These are phyloP conservation scores for Patiria pectinifera DNA, from an alignment of 53 echinoderm and acorn worm species.

Conservation along the genomic window DNA sequence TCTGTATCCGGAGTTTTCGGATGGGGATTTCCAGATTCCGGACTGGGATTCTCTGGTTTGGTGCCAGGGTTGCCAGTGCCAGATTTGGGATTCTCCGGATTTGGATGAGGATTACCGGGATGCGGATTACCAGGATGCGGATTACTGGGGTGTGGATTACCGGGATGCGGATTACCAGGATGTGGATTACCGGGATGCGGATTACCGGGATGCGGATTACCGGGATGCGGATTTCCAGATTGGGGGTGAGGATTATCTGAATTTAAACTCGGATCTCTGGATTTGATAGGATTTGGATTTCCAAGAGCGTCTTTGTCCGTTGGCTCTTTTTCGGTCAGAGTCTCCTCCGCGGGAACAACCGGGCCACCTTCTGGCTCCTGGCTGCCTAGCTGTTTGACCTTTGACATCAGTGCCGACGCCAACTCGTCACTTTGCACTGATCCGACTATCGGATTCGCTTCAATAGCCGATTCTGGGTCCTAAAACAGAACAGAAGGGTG, in stretches of 20 bases:
- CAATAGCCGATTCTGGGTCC: conserved; percentile 11
- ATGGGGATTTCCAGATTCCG: conserved; percentile 28
- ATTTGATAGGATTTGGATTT: background rate
- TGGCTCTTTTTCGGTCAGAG: background rate
- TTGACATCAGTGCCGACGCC: conserved; percentile 19
- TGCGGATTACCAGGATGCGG: background rate
- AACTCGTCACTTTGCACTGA: conserved; percentile 10
- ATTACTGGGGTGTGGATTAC: background rate
- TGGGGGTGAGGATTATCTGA: background rate
- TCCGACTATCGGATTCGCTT: background rate
- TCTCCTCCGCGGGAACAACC: background rate
- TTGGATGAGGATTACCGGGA: conserved; percentile 2
- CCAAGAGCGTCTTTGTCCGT: background rate
- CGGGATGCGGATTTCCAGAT: background rate
- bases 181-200: background rate
- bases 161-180: background rate
- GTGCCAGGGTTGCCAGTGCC: background rate
- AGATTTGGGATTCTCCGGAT: conserved; percentile 16
- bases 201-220: background rate
- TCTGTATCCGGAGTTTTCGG: background rate
- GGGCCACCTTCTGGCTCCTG: conserved; percentile 1
- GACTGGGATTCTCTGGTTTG: conserved; percentile 12
- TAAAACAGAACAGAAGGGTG: conserved; percentile 11
- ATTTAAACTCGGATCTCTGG: background rate
- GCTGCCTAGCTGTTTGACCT: background rate